Conservation (phyloP, 1,140 invertebrate genomes). For the Panagrolaimus sp. region DNA sequence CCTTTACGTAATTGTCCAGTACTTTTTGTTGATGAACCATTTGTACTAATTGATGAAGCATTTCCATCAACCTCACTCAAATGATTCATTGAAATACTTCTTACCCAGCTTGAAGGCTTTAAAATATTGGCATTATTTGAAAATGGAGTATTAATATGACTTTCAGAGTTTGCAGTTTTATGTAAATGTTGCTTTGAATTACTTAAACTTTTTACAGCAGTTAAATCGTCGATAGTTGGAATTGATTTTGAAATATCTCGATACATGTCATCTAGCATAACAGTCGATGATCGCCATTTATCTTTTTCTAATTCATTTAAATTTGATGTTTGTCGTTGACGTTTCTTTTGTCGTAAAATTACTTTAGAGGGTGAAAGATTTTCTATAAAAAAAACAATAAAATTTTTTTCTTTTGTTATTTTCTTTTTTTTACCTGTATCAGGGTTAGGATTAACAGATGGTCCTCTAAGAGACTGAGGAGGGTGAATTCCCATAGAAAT, state of each 20-base stretch:
- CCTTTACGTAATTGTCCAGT: neutral
- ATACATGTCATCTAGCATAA: slow-evolving; percentile 48
- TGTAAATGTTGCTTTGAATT: slow-evolving; percentile 29
- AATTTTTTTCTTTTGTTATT: neutral
- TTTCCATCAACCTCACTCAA: slow-evolving; percentile 7
- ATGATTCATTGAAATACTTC: slow-evolving; percentile 22
- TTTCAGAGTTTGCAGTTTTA: slow-evolving; percentile 23
- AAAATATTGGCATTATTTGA: neutral
- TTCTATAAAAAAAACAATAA: neutral
- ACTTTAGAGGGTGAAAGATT: slow-evolving; percentile 30
- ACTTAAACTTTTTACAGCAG: slow-evolving; percentile 16
- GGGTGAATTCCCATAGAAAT: neutral
- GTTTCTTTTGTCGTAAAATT: slow-evolving; percentile 51
- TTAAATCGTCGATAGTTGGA: slow-evolving; percentile 55
- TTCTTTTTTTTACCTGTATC: neutral
- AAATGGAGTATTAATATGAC: neutral
- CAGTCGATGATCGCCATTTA: slow-evolving; percentile 54
- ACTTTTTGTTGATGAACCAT: neutral
- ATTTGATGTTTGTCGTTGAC: slow-evolving; percentile 15
- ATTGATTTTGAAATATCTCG: slow-evolving; percentile 49
- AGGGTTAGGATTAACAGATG: too few relatives aligned
- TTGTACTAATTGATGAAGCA: neutral
- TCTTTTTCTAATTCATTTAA: slow-evolving; percentile 36
- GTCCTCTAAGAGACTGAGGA: too few relatives aligned
- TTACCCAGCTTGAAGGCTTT: neutral